A percentile compares a stretch with the other conserved stretches of the same genome.
phyloP scores from a whole-genome alignment of 2,113 vertebrate species.

The Talpa occidentalis region DNA sequence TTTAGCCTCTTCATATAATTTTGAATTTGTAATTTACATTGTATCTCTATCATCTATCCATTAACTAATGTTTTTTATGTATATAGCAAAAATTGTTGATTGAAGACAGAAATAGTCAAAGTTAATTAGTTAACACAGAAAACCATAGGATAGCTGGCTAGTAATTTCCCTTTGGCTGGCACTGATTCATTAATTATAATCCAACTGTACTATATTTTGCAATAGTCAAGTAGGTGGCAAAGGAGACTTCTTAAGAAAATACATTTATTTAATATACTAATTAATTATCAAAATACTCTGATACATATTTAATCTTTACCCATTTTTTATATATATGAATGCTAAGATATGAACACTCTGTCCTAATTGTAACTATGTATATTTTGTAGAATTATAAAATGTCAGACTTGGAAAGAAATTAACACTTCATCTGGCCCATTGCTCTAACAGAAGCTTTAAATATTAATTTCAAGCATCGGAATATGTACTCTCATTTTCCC shows the following conservation, averaged over 20 bases:
- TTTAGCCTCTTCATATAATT: not conserved
- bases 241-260: not conserved
- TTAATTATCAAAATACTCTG: not conserved
- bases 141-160: not conserved
- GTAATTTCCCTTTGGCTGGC: not conserved
- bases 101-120: conserved; percentile 17
- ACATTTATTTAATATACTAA: conserved; percentile 8
- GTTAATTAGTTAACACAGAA: conserved; percentile 13
- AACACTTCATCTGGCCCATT: not conserved
- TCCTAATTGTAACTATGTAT: not conserved
- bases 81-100: not conserved
- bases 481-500: not conserved
- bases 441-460: not conserved
- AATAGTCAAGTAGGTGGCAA: not conserved
- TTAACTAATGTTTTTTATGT: not conserved
- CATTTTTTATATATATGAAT: not conserved
- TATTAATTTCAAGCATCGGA: conserved; percentile 29
- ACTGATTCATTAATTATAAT: not conserved
- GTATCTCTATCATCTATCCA: not conserved
- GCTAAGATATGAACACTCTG: not conserved
- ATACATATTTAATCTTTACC: not conserved
- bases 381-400: conserved; percentile 43
- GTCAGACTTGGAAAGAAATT: conserved; percentile 5
- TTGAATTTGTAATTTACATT: conserved; percentile 9
- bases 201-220: not conserved